Conservation (phyloP, 2,888 invertebrate genomes). For the Pediacus dermestoides region DNA sequence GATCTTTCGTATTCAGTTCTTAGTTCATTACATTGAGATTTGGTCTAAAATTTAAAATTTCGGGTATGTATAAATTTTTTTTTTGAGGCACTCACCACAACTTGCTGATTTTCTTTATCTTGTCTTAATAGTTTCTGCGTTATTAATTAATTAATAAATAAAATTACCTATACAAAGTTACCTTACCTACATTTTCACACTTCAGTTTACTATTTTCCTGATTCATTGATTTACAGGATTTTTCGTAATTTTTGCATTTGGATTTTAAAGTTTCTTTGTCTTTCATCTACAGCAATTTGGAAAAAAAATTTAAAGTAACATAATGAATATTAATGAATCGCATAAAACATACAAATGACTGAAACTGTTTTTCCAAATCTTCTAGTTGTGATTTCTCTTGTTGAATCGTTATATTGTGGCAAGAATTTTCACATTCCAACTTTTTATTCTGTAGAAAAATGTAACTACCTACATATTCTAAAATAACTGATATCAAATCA, state of each 20-base stretch:
- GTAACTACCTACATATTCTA: no score
- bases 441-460: no score
- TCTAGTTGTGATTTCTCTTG: slow-evolving; percentile 26
- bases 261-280: slow-evolving; percentile 20
- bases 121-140: no score
- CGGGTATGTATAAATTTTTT: no score
- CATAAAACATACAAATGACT: slow-evolving; percentile 19
- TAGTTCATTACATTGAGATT: slow-evolving; percentile 15
- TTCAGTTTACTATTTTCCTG: slow-evolving; percentile 19
- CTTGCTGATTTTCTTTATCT: no score
- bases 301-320: slow-evolving; percentile 8
- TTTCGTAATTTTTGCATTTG: slow-evolving; percentile 15
- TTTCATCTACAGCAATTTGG: slow-evolving; percentile 17
- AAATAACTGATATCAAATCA: no score
- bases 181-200: slow-evolving; percentile 20
- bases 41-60: slow-evolving; percentile 23
- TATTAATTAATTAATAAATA: no score
- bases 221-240: slow-evolving; percentile 11
- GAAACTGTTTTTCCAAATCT: slow-evolving; percentile 27
- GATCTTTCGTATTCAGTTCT: slow-evolving; percentile 24
- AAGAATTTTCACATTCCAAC: no score
- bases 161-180: slow-evolving; percentile 9
- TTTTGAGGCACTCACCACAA: no score
- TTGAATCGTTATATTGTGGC: no score
- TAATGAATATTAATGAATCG: not conserved